phyloP scores from a whole-genome alignment of 2,888 invertebrate species.

The Troides oblongomaculatus region DNA sequence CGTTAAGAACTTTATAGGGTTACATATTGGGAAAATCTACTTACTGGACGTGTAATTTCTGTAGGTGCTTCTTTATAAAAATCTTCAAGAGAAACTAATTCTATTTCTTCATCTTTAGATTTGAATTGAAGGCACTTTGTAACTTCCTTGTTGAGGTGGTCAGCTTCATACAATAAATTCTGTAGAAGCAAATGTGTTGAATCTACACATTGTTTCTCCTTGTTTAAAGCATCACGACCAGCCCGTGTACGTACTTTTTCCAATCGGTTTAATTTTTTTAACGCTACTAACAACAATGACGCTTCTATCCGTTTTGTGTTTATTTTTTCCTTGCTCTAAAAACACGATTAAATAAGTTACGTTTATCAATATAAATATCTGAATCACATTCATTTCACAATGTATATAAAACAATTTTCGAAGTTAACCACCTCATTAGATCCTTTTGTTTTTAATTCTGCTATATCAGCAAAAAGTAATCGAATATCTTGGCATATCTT shows the following conservation, averaged over 20 bases:
- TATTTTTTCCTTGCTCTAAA: constrained; percentile 82
- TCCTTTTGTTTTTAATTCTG: constrained; percentile 81
- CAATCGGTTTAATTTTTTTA: constrained; percentile 94
- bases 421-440: constrained; percentile 72
- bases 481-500: constrained; percentile 86
- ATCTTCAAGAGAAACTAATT: constrained; percentile 90
- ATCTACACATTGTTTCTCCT: constrained; percentile 93
- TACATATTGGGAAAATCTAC: constrained; percentile 39
- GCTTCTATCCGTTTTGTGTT: constrained; percentile 85
- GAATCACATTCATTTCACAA: background rate
- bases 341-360: constrained; percentile 28
- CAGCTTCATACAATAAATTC: constrained; percentile 95
- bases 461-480: constrained; percentile 84
- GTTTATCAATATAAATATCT: background rate
- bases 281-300: constrained; percentile 87
- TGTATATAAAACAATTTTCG: background rate
- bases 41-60: constrained; percentile 83
- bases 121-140: constrained; percentile 96
- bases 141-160: constrained; percentile 96
- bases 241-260: constrained; percentile 93
- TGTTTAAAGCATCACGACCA: constrained; percentile 88
- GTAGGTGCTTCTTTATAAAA: constrained; percentile 90
- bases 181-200: constrained; percentile 93
- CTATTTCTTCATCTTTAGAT: constrained; percentile 96
- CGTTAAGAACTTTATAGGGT: background rate